Evolutionary conservation across 2,113 vertebrate species (phyloP).

Genomic region (Mugil cephalus): DNA sequence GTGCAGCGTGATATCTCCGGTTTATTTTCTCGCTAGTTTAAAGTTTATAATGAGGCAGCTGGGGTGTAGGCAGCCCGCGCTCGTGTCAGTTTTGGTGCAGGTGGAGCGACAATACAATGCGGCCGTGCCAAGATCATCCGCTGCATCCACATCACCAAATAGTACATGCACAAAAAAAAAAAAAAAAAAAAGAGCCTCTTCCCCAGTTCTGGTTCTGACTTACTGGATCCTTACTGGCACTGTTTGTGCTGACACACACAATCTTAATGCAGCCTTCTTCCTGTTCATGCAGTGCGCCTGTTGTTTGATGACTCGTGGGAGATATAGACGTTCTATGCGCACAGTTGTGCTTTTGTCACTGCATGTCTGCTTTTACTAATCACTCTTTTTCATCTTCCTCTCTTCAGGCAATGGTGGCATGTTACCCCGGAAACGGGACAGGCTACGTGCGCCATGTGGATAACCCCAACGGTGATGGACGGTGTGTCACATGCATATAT

Average conservation of each 20-base stretch:
- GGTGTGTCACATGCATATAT: constrained; percentile 98
- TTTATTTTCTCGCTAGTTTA: constrained; percentile 59
- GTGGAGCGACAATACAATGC: constrained; percentile 38
- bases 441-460: constrained; percentile 97
- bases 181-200: neutral
- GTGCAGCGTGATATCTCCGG: constrained; percentile 64
- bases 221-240: neutral
- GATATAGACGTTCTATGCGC: neutral
- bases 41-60: constrained; percentile 59
- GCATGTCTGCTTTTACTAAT: constrained; percentile 51
- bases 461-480: constrained; percentile 95
- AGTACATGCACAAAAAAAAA: neutral
- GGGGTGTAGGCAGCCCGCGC: constrained; percentile 5
- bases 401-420: constrained; percentile 96
- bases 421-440: constrained; percentile 95
- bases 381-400: constrained; percentile 41
- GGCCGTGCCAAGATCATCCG: constrained; percentile 21
- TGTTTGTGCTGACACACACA: neutral
- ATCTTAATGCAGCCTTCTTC: neutral
- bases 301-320: constrained; percentile 1
- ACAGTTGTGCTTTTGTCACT: constrained; percentile 9
- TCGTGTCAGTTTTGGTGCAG: constrained; percentile 24
- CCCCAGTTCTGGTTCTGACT: neutral
- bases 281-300: neutral
- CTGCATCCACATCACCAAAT: neutral